Evolutionary conservation across 2,797 vertebrate species (phyloP).

Genomic region (Oceanodroma leucorhoa): DNA sequence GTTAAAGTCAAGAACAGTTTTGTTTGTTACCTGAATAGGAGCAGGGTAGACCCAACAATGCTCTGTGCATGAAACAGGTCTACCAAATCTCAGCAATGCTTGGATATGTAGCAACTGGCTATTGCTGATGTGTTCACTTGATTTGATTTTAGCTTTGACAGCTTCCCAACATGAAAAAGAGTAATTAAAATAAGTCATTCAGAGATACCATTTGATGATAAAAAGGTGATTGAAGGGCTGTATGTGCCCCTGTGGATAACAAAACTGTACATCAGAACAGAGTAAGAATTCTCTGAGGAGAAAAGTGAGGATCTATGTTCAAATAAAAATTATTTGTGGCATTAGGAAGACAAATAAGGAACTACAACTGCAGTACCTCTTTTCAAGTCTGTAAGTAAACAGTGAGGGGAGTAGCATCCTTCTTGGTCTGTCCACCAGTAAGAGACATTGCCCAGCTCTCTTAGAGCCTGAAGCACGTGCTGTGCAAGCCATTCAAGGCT

Average conservation of each 20-base stretch:
- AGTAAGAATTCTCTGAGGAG: neutral
- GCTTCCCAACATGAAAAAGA: neutral
- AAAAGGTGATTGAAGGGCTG: neutral
- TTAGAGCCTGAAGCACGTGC: neutral
- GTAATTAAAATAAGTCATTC: neutral
- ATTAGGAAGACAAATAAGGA: neutral
- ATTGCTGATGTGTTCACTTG: neutral
- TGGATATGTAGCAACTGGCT: neutral
- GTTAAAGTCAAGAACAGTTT: neutral
- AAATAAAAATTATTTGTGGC: neutral
- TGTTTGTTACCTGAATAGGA: neutral
- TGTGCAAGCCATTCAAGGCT: neutral
- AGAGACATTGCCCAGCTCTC: neutral
- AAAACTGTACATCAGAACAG: neutral
- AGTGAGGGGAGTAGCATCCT: neutral
- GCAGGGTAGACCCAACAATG: neutral
- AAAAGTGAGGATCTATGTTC: neutral
- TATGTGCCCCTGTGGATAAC: neutral
- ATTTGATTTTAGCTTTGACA: neutral
- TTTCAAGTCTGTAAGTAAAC: neutral
- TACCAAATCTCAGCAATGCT: neutral
- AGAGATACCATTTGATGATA: neutral
- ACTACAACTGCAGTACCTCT: neutral
- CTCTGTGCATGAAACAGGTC: neutral
- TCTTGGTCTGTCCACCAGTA: neutral